phyloP scores from a whole-genome alignment of 2,797 vertebrate species.

The Oreochromis mossambicus region DNA sequence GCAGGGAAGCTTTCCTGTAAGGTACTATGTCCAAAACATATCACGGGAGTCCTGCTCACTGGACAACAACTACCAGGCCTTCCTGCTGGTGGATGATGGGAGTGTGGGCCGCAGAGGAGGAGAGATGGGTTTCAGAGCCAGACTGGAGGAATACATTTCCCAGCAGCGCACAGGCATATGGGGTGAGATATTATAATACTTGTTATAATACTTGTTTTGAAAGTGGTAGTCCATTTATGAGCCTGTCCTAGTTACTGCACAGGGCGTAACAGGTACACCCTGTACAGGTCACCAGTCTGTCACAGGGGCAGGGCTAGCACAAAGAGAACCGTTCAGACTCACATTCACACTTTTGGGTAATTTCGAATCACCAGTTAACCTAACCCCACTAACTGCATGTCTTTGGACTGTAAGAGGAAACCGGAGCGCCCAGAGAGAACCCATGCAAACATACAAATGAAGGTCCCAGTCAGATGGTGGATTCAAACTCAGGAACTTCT shows the following conservation, averaged over 20 bases:
- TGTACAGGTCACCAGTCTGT: neutral
- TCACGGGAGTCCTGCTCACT: neutral
- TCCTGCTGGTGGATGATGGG: neutral
- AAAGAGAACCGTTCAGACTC: neutral
- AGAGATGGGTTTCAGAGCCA: neutral
- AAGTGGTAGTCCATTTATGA: neutral
- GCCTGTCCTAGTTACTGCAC: neutral
- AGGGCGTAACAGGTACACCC: neutral
- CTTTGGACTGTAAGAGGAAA: neutral
- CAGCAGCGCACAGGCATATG: neutral
- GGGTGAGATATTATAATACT: neutral
- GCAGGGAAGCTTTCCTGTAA: neutral
- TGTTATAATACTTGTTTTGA: neutral
- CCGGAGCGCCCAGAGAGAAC: neutral
- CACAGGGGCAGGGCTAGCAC: neutral
- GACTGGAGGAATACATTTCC: neutral
- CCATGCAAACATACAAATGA: neutral
- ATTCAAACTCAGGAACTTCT: neutral
- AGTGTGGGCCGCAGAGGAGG: neutral
- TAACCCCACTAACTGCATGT: neutral
- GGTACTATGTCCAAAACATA: neutral
- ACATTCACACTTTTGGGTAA: neutral
- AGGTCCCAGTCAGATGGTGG: rapidly evolving
- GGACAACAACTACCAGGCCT: neutral
- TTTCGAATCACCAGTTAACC: neutral